These are phyloP conservation scores for Callosobruchus maculatus DNA, from an alignment of 2,888 invertebrate genomes.

Conservation along the genomic window DNA sequence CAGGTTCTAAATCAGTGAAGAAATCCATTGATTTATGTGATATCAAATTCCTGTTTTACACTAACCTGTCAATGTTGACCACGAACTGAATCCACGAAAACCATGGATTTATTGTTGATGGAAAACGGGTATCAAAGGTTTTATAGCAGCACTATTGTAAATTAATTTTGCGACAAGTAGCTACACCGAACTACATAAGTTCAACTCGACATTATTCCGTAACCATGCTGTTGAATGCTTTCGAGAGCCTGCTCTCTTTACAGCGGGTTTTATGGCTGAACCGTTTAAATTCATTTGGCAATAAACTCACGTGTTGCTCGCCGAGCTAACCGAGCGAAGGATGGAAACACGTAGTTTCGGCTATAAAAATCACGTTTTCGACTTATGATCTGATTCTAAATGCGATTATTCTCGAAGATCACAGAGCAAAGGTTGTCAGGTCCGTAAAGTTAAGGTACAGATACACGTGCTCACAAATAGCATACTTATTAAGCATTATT, in stretches of 20 bases:
- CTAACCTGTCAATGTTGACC: no score
- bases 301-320: background rate
- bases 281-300: background rate
- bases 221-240: background rate
- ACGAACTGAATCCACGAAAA: no score
- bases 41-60: no score
- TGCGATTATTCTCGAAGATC: background rate
- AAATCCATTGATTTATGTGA: no score
- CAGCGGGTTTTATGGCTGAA: background rate
- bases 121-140: no score
- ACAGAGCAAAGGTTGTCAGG: no score
- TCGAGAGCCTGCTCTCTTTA: background rate
- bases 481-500: no score
- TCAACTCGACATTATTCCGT: background rate
- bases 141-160: background rate
- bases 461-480: no score
- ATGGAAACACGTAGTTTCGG: background rate
- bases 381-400: background rate
- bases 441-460: no score
- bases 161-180: background rate
- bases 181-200: background rate
- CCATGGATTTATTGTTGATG: no score
- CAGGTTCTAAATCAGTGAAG: no score
- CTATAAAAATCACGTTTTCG: background rate
- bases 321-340: background rate